phyloP scores from a whole-genome alignment of 2,888 invertebrate species.

The Uropetala carovei region DNA sequence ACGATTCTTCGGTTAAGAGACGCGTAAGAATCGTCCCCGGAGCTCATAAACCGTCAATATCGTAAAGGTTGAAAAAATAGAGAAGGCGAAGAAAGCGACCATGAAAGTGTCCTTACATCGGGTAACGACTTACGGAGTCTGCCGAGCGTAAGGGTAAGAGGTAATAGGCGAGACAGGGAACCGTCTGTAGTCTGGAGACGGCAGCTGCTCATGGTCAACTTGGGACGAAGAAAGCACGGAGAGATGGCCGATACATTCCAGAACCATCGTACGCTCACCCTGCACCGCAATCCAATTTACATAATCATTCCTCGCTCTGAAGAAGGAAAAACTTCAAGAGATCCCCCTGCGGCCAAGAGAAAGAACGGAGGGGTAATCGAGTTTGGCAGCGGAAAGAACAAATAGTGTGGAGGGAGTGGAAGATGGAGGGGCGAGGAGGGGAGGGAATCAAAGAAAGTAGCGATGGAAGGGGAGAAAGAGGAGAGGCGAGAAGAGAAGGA shows the following conservation, averaged over 20 bases:
- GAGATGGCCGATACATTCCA: conserved; percentile 3
- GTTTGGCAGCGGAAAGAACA: conserved; percentile 9
- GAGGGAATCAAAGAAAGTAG: background rate
- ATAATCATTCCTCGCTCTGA: conserved; percentile 24
- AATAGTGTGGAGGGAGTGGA: background rate
- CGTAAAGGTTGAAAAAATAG: too few relatives aligned
- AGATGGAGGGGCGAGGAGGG: background rate
- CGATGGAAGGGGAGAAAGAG: background rate
- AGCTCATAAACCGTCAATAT: too few relatives aligned
- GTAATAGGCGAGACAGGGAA: too few relatives aligned
- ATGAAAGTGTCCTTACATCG: too few relatives aligned
- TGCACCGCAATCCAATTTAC: conserved; percentile 17
- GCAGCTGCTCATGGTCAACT: background rate
- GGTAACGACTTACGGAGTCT: too few relatives aligned
- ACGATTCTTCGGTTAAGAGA: too few relatives aligned
- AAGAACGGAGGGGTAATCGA: background rate
- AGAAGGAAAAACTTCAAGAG: background rate
- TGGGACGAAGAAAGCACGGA: background rate
- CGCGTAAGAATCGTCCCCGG: too few relatives aligned
- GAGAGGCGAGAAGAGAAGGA: background rate
- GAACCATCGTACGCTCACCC: background rate
- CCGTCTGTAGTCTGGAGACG: background rate
- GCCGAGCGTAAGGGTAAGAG: too few relatives aligned
- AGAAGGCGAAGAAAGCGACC: too few relatives aligned
- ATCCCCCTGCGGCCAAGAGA: background rate